Evolutionary conservation across 2,888 invertebrate species (phyloP).

Genomic region (Ceriagrion tenellum): DNA sequence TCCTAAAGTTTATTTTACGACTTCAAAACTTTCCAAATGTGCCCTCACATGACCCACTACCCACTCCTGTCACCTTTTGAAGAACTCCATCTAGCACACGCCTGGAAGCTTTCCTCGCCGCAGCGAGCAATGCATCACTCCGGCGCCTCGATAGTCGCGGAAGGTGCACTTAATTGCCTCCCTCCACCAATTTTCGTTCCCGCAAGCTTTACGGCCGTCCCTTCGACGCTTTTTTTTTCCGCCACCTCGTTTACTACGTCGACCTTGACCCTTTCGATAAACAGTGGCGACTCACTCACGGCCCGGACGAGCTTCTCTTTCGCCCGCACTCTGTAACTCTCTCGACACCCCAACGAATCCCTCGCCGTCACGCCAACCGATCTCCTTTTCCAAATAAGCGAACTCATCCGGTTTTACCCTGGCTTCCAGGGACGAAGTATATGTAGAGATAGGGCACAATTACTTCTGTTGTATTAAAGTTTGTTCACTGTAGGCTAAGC

Average conservation of each 20-base stretch:
- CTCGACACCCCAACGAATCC: too few species aligned
- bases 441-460: too few species aligned
- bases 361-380: background rate
- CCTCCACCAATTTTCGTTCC: background rate
- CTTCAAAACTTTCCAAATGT: too few species aligned
- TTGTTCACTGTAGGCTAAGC: too few species aligned
- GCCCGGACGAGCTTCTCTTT: background rate
- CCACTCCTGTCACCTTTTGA: too few species aligned
- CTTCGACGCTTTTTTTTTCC: background rate
- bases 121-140: background rate
- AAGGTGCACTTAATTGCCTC: background rate
- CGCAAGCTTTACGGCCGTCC: background rate
- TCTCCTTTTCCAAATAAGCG: background rate
- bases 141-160: background rate
- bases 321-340: background rate
- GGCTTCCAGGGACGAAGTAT: background rate
- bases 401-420: background rate
- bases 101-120: background rate
- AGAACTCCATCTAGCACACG: too few species aligned
- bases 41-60: too few species aligned
- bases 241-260: conserved; percentile 15
- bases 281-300: background rate
- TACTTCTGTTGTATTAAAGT: too few species aligned
- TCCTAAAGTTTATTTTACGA: too few species aligned
- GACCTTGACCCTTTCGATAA: background rate